Base-by-base conservation (phyloP, 2,113 vertebrate species). In the Trachemys scripta region DNA sequence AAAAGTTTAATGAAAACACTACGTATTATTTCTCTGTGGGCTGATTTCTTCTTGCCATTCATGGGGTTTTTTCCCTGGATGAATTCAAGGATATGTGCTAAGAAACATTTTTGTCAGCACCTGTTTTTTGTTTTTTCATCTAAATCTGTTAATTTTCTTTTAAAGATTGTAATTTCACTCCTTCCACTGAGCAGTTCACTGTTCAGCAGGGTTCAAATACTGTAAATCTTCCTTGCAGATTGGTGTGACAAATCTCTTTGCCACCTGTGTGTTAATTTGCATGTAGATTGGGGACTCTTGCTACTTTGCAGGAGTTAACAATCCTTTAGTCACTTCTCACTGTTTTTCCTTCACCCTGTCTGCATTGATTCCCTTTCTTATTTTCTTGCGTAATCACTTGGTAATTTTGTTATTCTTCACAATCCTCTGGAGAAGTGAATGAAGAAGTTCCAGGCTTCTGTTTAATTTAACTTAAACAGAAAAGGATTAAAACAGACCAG, bases 131-230 rank as follows among this genome's bases (percentile, higher is more conserved):
- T 38, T 72, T 10, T 84, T 87, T 93, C 25, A 19, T 38, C 50
- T 82, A 59, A 88, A n/a, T 89, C 42, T 82, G 24, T 82, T 89
- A 25, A 93, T 89, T 90, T 85, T 24, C 50, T 93, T 42, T 80
- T 87, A 89, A 89, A 85, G 57, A 54, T 49, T 76, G 24, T 19
- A 82, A 14, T 83, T 93, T 90, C 49, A 51, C 8, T 88, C 31
- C 59, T 90, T 62, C 79, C 16, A 53, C 75, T 83, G 51, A 87
- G 59, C 45, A 85, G 45, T n/a, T 85, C 49, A 1, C 5, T 78
- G 31, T 88, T 54, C 90, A 92, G 79, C 14, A 69, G 42, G 5
- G 6, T 69, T 84, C 78, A 76, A 54, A 94, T 51, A 29, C 12
- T 45, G 88, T 27, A 24, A 24, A 65, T 59, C 50, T 82, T 29